Conservation (phyloP, 2,797 vertebrate species). For the Melanotaenia nigrans region DNA sequence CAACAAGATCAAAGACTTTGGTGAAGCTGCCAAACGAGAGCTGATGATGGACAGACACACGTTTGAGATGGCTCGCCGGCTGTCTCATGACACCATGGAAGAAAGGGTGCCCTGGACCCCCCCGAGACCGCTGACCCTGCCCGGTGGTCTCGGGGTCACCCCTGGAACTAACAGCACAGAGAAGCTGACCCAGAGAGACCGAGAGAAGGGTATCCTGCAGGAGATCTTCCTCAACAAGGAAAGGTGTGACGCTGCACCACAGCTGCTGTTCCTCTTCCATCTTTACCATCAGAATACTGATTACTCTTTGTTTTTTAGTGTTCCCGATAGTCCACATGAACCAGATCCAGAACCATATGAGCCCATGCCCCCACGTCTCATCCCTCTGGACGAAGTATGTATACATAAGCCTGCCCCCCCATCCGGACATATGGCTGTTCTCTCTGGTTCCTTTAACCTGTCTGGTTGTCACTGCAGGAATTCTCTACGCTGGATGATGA, state of each 20-base stretch:
- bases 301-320: conserved; percentile 55
- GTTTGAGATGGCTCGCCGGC: conserved; percentile 91
- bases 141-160: conserved; percentile 80
- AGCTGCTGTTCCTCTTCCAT: too few species aligned
- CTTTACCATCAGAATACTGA: too few species aligned
- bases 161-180: conserved; percentile 90
- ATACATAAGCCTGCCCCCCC: neutral
- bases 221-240: conserved; percentile 95
- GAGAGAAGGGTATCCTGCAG: conserved; percentile 95
- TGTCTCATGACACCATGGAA: conserved; percentile 96
- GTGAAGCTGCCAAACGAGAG: conserved; percentile 93
- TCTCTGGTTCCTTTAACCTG: neutral
- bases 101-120: conserved; percentile 90
- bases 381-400: conserved; percentile 92
- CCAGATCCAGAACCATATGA: conserved; percentile 94
- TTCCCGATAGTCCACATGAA: conserved; percentile 90
- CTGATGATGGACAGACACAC: conserved; percentile 94
- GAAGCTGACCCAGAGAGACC: conserved; percentile 89
- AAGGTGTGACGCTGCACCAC: conserved; percentile 52
- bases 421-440: neutral
- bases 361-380: conserved; percentile 91
- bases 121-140: conserved; percentile 84
- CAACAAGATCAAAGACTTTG: conserved; percentile 97
- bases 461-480: conserved; percentile 79
- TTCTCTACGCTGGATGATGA: conserved; percentile 84